Percentiles rank a stretch among this genome's conserved stretches.
These are phyloP conservation scores for Sialia sialis DNA, from an alignment of 2,113 vertebrate genomes.

Conservation along the genomic window DNA sequence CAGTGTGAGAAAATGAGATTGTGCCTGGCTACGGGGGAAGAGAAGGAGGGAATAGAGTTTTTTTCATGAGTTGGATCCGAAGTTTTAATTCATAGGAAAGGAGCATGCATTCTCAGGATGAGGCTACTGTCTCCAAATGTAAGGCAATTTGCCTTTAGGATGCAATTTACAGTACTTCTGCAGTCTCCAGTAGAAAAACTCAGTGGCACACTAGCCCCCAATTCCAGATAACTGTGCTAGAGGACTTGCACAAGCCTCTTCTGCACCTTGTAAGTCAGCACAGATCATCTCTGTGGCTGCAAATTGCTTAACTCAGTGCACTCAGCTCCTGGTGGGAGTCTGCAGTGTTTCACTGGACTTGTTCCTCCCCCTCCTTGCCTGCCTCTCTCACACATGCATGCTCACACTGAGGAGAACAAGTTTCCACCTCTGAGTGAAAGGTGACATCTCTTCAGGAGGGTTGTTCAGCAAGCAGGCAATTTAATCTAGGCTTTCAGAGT, in stretches of 20 bases:
- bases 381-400: not conserved
- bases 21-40: not conserved
- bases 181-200: not conserved
- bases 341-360: not conserved
- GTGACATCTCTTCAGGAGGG: not conserved
- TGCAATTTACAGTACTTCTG: not conserved
- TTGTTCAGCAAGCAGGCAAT: not conserved
- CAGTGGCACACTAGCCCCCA: not conserved
- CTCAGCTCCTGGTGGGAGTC: not conserved
- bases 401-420: not conserved
- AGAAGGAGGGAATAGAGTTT: not conserved
- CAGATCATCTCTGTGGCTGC: not conserved
- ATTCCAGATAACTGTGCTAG: not conserved
- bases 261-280: not conserved
- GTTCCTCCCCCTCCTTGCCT: not conserved
- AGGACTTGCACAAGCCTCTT: not conserved
- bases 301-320: not conserved
- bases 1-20: not conserved
- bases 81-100: not conserved
- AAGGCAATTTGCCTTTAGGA: not conserved
- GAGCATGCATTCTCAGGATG: not conserved
- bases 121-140: not conserved
- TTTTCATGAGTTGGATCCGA: not conserved
- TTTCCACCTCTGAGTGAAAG: conserved; percentile 7
- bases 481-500: conserved; percentile 9